These are phyloP conservation scores for Stichopus chloronotus DNA, from an alignment of 35 echinoderm and acorn worm genomes.

Conservation along the genomic window DNA sequence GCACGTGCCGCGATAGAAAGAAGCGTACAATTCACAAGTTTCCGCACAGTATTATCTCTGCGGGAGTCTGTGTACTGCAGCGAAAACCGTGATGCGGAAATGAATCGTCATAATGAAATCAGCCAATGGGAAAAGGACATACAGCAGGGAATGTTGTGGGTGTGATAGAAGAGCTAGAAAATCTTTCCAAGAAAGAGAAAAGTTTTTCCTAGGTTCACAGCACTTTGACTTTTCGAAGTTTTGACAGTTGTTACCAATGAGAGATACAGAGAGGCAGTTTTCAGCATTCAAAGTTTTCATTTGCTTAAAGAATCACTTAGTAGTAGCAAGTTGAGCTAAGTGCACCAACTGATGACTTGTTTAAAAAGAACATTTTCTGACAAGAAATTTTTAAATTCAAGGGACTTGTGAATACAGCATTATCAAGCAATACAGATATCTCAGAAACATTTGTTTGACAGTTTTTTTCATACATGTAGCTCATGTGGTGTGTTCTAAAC, in stretches of 20 bases:
- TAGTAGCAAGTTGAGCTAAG: too few species aligned
- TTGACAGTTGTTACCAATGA: background rate
- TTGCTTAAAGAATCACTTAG: background rate
- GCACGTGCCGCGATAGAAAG: background rate
- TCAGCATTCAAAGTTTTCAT: background rate
- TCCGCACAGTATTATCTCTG: slow-evolving; percentile 37
- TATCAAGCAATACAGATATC: too few species aligned
- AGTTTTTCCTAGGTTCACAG: background rate
- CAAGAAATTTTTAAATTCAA: too few species aligned
- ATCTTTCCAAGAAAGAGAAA: background rate
- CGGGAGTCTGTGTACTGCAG: slow-evolving; percentile 10
- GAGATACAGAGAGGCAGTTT: background rate
- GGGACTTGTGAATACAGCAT: too few species aligned
- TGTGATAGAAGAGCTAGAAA: background rate
- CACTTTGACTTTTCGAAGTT: background rate
- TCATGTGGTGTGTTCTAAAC: too few species aligned
- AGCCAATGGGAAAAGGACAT: background rate
- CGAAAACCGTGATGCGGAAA: background rate
- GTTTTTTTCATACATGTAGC: too few species aligned
- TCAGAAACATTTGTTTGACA: too few species aligned
- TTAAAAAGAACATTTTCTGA: too few species aligned
- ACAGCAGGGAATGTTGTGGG: slow-evolving; percentile 2
- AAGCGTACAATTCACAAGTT: background rate
- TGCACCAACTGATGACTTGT: too few species aligned
- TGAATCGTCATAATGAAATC: background rate